Evolutionary conservation across 2,797 vertebrate species (phyloP), one percentile per base, ranked within the genome.

Genomic region (Heterohyrax brucei): DNA sequence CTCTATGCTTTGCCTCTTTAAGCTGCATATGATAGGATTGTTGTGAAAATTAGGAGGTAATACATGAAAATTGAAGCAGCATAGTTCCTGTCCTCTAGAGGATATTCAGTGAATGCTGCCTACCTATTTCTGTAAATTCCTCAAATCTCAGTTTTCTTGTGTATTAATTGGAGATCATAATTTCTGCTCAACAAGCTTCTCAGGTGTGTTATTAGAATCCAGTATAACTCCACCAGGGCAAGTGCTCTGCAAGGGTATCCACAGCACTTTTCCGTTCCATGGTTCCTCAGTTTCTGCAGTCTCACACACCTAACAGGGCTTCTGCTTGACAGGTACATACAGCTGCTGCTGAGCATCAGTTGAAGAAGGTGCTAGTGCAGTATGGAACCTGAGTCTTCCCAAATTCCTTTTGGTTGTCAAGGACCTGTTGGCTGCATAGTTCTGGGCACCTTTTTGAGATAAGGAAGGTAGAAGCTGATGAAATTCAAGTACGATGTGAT

Each of bases 211-310:
- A 5, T 46, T 53, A 39, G 73, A 94, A 53, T 46, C 22, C n/a
- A 33, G 33, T 78, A 53, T 86, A 95, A 79, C 19, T 95, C 85
- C 89, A 83, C 61, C 50, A 88, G 80, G 46, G 73, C 87, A 87
- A 87, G 66, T 87, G 14, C 18, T 39, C 24, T 53, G 50, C 28
- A 21, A 44, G 16, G 28, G 8, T 8, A 3, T 21, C 30, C 1
- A 1, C 3, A 8, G 22, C 3, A 7, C n/a, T 10, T 12, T 28
- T 1, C 0, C 28, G 28, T 72, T 44, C 22, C 0, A 0, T 78
- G 89, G 73, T 44, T 94, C 91, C 91, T 68, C 56, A 61, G 61
- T 95, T 94, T 93, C 94, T 0, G 19, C 88, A 94, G 44, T 86
- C 64, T 79, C 59, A 73, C 87, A n/a, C 30, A 61, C 81, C 82